These are phyloP conservation scores for Empis livida DNA, from an alignment of 2,888 invertebrate genomes.

Conservation along the genomic window DNA sequence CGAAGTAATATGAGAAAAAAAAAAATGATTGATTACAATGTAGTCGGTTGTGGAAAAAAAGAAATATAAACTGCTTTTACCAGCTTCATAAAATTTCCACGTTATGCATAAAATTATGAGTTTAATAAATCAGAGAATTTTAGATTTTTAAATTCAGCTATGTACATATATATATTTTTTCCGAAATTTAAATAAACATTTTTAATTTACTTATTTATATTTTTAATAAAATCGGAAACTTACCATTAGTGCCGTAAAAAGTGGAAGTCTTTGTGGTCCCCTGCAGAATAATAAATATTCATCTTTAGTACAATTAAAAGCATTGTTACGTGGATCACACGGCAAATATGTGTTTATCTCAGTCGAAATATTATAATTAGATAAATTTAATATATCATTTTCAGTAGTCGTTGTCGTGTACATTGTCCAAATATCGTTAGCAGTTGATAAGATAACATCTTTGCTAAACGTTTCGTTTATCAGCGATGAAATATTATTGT, in stretches of 20 bases:
- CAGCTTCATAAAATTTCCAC: neutral
- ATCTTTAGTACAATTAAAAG: slow-evolving; percentile 46
- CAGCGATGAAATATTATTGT: too few relatives aligned
- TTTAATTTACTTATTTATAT: neutral
- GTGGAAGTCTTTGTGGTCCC: slow-evolving; percentile 49
- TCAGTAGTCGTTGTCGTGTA: too few relatives aligned
- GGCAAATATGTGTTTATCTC: too few relatives aligned
- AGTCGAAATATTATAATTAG: too few relatives aligned
- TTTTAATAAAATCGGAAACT: slow-evolving; percentile 15
- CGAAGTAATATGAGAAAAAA: neutral
- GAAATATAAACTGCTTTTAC: too few relatives aligned
- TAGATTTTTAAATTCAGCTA: too few relatives aligned
- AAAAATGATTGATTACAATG: neutral
- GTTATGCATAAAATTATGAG: neutral
- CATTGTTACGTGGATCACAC: slow-evolving; percentile 37
- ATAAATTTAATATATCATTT: too few relatives aligned
- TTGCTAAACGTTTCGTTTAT: too few relatives aligned
- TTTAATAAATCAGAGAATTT: too few relatives aligned
- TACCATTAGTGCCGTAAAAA: slow-evolving; percentile 39
- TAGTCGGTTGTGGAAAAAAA: neutral
- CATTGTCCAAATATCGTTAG: too few relatives aligned
- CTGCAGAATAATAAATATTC: slow-evolving; percentile 44
- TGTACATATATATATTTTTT: too few relatives aligned
- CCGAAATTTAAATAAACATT: neutral
- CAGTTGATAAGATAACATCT: too few relatives aligned